Percentiles rank a stretch among this genome's conserved stretches.
Conservation (phyloP, 2,888 invertebrate species). For the Ypsolopha scabrella region DNA sequence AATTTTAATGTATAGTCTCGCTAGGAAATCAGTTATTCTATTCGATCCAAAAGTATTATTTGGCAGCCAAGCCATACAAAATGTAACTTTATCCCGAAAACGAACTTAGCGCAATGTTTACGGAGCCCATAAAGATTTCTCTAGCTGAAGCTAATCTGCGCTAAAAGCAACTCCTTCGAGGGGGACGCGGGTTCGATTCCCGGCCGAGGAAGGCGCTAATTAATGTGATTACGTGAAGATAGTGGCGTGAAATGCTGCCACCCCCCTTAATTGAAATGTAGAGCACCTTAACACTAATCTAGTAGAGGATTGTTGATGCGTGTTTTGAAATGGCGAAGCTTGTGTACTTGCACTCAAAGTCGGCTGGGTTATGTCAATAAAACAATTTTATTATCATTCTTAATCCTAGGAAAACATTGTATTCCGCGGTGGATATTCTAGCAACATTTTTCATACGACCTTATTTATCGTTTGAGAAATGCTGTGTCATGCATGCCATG, state of each 20-base stretch:
- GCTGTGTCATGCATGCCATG: no score
- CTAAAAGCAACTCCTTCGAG: conserved; percentile 16
- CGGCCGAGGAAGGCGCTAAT: conserved; percentile 20
- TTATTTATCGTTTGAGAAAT: no score
- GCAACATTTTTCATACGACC: no score
- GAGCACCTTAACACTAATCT: conserved; percentile 16
- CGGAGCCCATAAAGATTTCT: conserved; percentile 2
- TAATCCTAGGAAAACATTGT: no score
- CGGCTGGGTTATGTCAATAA: no score
- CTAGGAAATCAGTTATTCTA: no score
- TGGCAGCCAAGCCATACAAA: no score
- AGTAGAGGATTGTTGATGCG: background rate
- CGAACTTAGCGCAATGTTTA: conserved; percentile 4
- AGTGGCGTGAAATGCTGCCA: conserved; percentile 29
- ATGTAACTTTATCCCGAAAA: background rate
- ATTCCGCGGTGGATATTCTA: no score
- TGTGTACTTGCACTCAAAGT: no score
- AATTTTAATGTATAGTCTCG: no score
- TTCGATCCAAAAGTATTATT: no score
- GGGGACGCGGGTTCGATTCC: conserved; percentile 24
- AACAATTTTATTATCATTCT: no score
- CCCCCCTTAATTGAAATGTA: conserved; percentile 36
- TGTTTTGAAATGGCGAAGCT: background rate
- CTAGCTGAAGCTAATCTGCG: conserved; percentile 19
- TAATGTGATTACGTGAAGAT: conserved; percentile 33